Evolutionary conservation across 2,888 invertebrate species (phyloP).

Genomic region (Gasteruption jaculator): DNA sequence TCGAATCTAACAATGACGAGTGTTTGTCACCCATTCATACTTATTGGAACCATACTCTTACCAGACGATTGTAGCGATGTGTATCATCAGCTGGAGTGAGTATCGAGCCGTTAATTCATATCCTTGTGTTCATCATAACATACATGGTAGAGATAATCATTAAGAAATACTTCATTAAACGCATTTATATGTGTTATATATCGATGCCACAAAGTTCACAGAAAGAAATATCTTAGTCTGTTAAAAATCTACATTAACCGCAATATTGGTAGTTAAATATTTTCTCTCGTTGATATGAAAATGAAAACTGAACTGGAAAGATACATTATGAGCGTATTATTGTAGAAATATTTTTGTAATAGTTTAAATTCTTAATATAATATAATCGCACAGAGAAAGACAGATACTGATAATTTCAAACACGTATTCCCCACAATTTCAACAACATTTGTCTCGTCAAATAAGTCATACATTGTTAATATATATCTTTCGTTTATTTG

Average conservation of each 20-base stretch:
- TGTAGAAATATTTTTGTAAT: no score
- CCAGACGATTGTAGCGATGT: constrained; percentile 84
- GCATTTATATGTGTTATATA: neutral
- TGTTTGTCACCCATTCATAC: constrained; percentile 76
- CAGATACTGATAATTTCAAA: constrained; percentile 15
- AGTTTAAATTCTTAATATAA: constrained; percentile 2
- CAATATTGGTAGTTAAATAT: neutral
- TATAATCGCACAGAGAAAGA: constrained; percentile 1
- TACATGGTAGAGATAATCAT: neutral
- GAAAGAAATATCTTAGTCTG: no score
- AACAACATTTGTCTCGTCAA: no score
- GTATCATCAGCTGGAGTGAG: constrained; percentile 74
- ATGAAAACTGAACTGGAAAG: constrained; percentile 30
- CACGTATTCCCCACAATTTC: no score
- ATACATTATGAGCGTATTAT: no score
- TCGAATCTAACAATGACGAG: constrained; percentile 79
- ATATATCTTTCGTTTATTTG: no score
- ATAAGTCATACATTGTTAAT: no score
- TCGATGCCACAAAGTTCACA: no score
- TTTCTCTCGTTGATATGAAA: no score
- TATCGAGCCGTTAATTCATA: constrained; percentile 43
- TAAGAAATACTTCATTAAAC: neutral
- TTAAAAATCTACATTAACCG: no score
- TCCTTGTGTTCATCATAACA: constrained; percentile 40
- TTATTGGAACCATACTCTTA: constrained; percentile 65